Conservation (phyloP, 2,888 invertebrate genomes). For the Incurvaria masculella region DNA sequence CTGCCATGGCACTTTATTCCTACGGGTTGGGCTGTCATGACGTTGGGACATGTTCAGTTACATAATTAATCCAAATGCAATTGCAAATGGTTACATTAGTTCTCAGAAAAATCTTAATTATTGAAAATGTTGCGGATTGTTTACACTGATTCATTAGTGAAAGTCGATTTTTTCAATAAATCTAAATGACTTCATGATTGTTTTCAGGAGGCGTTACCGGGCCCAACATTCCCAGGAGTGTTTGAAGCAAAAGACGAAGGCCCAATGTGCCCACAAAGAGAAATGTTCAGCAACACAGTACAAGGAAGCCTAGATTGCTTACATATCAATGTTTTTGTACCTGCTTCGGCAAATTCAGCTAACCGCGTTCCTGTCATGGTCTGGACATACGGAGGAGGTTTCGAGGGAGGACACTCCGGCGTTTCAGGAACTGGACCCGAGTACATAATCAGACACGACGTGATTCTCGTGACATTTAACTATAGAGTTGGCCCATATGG, state of each 20-base stretch:
- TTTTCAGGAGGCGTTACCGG: background rate
- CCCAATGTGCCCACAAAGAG: background rate
- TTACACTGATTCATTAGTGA: no score
- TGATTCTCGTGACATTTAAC: background rate
- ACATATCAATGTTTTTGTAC: slow-evolving; percentile 30
- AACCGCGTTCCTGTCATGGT: slow-evolving; percentile 28
- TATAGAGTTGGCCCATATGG: background rate
- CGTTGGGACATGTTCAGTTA: no score
- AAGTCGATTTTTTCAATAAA: no score
- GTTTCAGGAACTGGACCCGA: slow-evolving; percentile 24
- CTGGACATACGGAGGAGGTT: slow-evolving; percentile 31
- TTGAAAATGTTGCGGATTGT: no score
- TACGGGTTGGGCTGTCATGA: no score
- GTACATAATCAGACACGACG: slow-evolving; percentile 11
- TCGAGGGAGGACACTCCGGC: slow-evolving; percentile 22
- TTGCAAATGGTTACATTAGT: no score
- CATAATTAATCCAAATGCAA: no score
- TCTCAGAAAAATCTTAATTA: no score
- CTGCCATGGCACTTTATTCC: no score
- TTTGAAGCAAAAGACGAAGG: slow-evolving; percentile 11
- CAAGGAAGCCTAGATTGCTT: background rate
- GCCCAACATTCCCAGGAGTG: slow-evolving; percentile 1
- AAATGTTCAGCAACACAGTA: background rate
- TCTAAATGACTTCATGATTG: no score
- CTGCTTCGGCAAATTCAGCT: slow-evolving; percentile 22